Conservation (phyloP, 2,113 vertebrate species). For the Anseranas semipalmata region DNA sequence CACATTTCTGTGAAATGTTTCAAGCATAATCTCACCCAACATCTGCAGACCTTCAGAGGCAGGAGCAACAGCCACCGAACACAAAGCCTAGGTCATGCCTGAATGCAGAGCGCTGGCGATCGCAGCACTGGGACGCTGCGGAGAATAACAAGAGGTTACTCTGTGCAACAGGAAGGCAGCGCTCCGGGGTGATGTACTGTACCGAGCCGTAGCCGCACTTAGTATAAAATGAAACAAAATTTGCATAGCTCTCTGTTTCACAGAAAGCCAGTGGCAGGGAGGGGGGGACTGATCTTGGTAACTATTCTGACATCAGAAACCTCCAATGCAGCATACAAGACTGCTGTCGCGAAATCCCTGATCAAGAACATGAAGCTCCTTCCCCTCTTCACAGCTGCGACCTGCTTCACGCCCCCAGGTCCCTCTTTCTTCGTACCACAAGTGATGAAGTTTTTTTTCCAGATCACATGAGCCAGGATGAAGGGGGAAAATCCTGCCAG, state of each 20-base stretch:
- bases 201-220: background rate
- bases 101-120: background rate
- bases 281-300: background rate
- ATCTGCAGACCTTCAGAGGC: background rate
- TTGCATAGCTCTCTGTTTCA: conserved; percentile 10
- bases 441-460: conserved; percentile 79
- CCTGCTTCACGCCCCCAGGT: conserved; percentile 78
- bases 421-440: conserved; percentile 51
- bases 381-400: conserved; percentile 58
- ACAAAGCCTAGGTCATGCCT: background rate
- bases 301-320: conserved; percentile 67
- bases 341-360: conserved; percentile 40
- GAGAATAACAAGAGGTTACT: background rate
- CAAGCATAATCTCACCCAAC: background rate
- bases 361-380: conserved; percentile 70
- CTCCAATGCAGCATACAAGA: conserved; percentile 2
- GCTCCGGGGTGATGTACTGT: background rate
- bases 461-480: conserved; percentile 83
- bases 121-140: accelerated
- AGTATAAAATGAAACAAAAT: conserved; percentile 66
- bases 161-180: conserved; percentile 39
- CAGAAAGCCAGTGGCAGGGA: background rate
- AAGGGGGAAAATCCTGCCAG: conserved; percentile 81
- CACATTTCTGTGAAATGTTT: background rate
- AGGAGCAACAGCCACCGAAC: background rate